Base-by-base conservation (phyloP, 1,140 invertebrate species). In the Hestina assimilis region DNA sequence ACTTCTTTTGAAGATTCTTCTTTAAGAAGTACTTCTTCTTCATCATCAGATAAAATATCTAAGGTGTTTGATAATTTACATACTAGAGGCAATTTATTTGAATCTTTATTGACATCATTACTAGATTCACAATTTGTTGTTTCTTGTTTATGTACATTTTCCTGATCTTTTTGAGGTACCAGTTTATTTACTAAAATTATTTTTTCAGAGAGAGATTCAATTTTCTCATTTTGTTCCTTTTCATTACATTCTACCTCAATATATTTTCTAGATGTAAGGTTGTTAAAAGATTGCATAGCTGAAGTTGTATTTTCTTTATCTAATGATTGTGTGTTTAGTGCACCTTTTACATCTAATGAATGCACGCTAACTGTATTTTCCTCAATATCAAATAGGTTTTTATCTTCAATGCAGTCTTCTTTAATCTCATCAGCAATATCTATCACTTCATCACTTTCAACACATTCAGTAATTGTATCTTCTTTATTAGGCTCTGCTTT, bases 21-120 rank as follows among this genome's bases (percentile, higher is more conserved):
- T 35, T 61, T 31, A 35, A 35, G 7, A 15, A 38, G 0, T 11
- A 61, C 52, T 46, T 81, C 75, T 20, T 81, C 79, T 28, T 85
- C 83, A 21, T 83, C 80, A 65, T 84, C 81, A 20, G 81, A 84
- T 11, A 86, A 69, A 50, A 84, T 83, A 59, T 86, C 69, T 20
- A 87, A 57, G 4, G 72, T 83, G 61, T 87, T 83, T n/a, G 75
- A 75, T 29, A 84, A 54, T 57, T 75, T 83, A 46, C 61, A 73
- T 48, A 77, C 40, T 23, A 65, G 60, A 9, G 68, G 23, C 17
- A 62, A 38, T 35, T 60, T 62, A 63, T 50, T 62, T 28, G 48
- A 48, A 20, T 60, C 51, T 38, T 29, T 56, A 31, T 7, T 20
- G 35, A 45, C 28, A 9, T 6, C 46, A 9, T 9, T 55, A 54